A percentile compares a stretch with the other conserved stretches of the same genome.
Evolutionary conservation across 2,113 vertebrate species (phyloP).

Genomic region (Marcusenius ussheri): DNA sequence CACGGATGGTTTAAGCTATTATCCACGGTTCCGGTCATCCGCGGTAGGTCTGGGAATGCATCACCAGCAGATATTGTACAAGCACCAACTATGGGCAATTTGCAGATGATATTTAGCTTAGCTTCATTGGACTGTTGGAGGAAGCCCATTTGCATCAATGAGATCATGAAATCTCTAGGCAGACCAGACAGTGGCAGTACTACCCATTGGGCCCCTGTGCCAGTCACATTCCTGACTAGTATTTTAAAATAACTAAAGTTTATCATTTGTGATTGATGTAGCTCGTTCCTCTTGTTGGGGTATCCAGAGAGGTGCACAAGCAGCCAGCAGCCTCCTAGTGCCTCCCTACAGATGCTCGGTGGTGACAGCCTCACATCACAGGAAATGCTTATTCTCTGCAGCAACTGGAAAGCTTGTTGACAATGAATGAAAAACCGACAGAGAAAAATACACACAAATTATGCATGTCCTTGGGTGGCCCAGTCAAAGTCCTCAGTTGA

Average conservation of each 20-base stretch:
- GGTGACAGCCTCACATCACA: background rate
- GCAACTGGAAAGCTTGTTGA: background rate
- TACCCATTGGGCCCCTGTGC: background rate
- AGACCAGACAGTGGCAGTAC: background rate
- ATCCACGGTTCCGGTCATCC: background rate
- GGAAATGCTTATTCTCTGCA: background rate
- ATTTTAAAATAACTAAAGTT: background rate
- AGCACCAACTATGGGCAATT: background rate
- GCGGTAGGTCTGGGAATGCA: background rate
- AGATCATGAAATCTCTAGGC: background rate
- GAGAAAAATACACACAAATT: background rate
- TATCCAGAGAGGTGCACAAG: background rate
- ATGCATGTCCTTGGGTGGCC: background rate
- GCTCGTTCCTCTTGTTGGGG: background rate
- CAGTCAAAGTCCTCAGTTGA: background rate
- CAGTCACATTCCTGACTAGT: background rate
- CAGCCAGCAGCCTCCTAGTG: background rate
- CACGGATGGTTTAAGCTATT: background rate
- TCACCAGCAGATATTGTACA: background rate
- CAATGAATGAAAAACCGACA: background rate
- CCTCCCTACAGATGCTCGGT: background rate
- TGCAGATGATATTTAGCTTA: background rate
- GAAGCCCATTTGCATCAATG: background rate
- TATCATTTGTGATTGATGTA: background rate
- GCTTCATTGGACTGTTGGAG: background rate